Base-by-base conservation (phyloP, 2,888 invertebrate genomes). In the Agrilus cyanescens region DNA sequence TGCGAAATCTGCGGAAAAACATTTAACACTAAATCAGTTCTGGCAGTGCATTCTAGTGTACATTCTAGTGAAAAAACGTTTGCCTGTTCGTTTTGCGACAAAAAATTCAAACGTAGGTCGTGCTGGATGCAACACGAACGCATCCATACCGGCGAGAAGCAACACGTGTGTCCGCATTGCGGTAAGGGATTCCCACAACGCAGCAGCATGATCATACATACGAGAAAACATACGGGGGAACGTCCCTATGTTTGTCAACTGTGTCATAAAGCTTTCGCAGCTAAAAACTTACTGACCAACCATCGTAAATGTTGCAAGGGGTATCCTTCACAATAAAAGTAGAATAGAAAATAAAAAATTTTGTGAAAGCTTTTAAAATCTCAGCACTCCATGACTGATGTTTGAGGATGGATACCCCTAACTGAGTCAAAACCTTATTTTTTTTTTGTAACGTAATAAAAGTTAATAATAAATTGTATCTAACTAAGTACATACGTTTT, bases 161-260 rank as follows among this genome's bases (percentile, higher is more conserved):
- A 4, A 10, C 12, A 10, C 12, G 15, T 38, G 4, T 67, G 67
- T 44, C 54, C 58, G 34, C 57, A 59, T 43, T 66, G 66, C 39
- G 61, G 61, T 1, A 63, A 63, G 44, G 54, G 60, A 32, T 65
- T 66, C 47, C 60, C 58, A 42, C 62, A 62, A 38, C 56, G 57
- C 2, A 57, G 60, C 7, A 58, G 61, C 2, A 44, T 60, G 13
- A 52, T 58, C 35, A 60, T 61, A 29, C 63, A 63, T 45, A 58
- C 60, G 16, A 47, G 61, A 31, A 54, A 54, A 3, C 62, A 62
- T 46, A 62, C 62, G 0, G 62, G 69, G 12, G 70, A 71, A 18
- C 72, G 69, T 45, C 73, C 69, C 16, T 72, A 68, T 50, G 69
- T 69, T 38, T 78, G 77, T 44, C 35, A 43, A 7, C 38, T 56